Percentiles rank a stretch among this genome's conserved stretches.
Conservation (phyloP, 2,888 invertebrate genomes). For the Rhopalosiphum nymphaeae region DNA sequence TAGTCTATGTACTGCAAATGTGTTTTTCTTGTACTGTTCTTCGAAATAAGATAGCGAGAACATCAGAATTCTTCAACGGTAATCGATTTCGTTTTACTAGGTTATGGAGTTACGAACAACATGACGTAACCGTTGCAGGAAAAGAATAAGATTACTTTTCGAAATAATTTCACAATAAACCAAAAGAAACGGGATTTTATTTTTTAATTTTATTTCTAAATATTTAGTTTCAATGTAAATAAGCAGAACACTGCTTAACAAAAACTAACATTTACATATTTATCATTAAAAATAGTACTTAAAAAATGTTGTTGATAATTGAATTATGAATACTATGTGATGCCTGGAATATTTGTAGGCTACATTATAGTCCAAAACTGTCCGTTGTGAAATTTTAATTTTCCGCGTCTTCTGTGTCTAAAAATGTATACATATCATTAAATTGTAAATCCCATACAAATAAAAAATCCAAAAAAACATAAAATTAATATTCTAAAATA, state of each 20-base stretch:
- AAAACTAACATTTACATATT: not conserved
- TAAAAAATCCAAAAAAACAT: too few species aligned
- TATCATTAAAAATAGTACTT: not conserved
- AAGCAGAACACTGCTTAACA: not conserved
- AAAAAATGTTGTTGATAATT: not conserved
- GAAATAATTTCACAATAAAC: not conserved
- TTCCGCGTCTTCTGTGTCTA: not conserved
- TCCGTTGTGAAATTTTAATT: not conserved
- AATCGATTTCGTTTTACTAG: conserved; percentile 3
- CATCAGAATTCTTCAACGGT: not conserved
- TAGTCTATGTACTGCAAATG: not conserved
- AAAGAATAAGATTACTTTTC: not conserved
- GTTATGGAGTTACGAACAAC: not conserved
- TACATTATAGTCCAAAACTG: not conserved
- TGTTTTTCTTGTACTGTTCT: not conserved
- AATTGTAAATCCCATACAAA: not conserved
- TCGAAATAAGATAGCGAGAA: conserved; percentile 6
- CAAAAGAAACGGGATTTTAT: not conserved
- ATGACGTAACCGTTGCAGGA: not conserved
- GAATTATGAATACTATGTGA: not conserved
- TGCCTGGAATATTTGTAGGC: not conserved
- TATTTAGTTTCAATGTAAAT: not conserved
- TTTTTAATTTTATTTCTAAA: not conserved
- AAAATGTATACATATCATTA: not conserved
- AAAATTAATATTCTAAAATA: not conserved